Evolutionary conservation across 2,888 invertebrate species (phyloP).

Genomic region (Endotricha flammealis): DNA sequence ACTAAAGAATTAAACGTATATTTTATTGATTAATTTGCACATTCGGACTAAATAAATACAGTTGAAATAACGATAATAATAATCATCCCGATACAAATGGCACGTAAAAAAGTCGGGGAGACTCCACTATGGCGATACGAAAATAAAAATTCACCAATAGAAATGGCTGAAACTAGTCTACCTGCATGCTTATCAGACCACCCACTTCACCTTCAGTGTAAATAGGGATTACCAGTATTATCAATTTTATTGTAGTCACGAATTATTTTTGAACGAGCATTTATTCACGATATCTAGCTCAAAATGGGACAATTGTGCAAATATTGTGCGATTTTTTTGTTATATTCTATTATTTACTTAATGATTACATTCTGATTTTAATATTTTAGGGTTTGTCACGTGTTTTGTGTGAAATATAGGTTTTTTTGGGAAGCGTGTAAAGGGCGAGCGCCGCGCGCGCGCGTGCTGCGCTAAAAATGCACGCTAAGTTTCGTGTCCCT

Average conservation of each 20-base stretch:
- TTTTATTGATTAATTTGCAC: slow-evolving; percentile 27
- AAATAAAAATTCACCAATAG: slow-evolving; percentile 49
- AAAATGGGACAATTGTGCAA: slow-evolving; percentile 63
- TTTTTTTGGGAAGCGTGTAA: background rate
- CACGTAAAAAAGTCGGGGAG: slow-evolving; percentile 22
- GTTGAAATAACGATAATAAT: slow-evolving; percentile 29
- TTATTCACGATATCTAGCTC: slow-evolving; percentile 34
- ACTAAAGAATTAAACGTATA: background rate
- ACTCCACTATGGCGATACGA: slow-evolving; percentile 31
- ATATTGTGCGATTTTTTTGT: slow-evolving; percentile 38
- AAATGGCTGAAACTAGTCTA: slow-evolving; percentile 47
- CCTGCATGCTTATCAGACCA: slow-evolving; percentile 57
- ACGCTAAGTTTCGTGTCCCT: background rate
- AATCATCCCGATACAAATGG: slow-evolving; percentile 22
- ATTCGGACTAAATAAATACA: slow-evolving; percentile 27
- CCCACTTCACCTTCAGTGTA: slow-evolving; percentile 68
- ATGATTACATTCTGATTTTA: slow-evolving; percentile 33
- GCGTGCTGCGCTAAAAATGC: slow-evolving; percentile 1
- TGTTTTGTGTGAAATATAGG: slow-evolving; percentile 21
- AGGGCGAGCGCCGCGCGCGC: background rate
- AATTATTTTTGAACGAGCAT: slow-evolving; percentile 52
- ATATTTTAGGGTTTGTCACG: slow-evolving; percentile 33
- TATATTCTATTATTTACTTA: slow-evolving; percentile 36
- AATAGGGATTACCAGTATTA: slow-evolving; percentile 69
- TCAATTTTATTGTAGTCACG: slow-evolving; percentile 61